Base-by-base conservation (phyloP, 2,888 invertebrate species). In the Saturnia japonica region DNA sequence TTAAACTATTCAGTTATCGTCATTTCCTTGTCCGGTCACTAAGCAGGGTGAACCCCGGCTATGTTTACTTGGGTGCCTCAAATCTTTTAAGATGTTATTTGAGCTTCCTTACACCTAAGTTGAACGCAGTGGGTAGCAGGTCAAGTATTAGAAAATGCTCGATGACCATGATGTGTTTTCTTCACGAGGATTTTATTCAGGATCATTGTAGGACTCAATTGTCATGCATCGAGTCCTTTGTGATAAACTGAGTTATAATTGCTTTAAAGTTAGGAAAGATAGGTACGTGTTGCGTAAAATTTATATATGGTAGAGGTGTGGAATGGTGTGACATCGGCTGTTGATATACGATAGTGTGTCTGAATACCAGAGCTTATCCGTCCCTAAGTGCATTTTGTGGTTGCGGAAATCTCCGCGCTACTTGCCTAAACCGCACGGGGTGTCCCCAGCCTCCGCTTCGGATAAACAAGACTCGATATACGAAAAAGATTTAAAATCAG, bases 311-410 rank as follows among this genome's bases (percentile, higher is more conserved):
- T 64, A n/a, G 9, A 64, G 40, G 64, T 40, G 19, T 64, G 8
- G 69, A 66, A 64, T 64, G 28, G 47, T 43, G 64, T 3, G 64
- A 60, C 28, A 60, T 47, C 47, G 16, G 45, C 34, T 28, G 64
- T 40, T 43, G 40, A 40, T 11, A 43, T 57, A 69, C 62, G 28
- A 47, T n/a, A 64, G 69, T 75, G 76, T 74, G 77, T 77, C 75
- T 79, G 82, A 81, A 84, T 81, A 78, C 80, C 78, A 78, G 70
- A 76, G 79, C 80, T 85, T 82, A 84, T 82, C 82, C 79, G 72
- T 76, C 76, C 77, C 83, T 84, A 83, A 85, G 85, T 86, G 85
- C 85, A 85, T 85, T 85, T 82, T 79, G 85, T 83, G 85, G 84
- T 85, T 78, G 78, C 79, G 85, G 40, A 64, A 40, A 84, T 82